phyloP scores from a whole-genome alignment of 2,797 vertebrate genomes.

The Meriones psammophilus region DNA sequence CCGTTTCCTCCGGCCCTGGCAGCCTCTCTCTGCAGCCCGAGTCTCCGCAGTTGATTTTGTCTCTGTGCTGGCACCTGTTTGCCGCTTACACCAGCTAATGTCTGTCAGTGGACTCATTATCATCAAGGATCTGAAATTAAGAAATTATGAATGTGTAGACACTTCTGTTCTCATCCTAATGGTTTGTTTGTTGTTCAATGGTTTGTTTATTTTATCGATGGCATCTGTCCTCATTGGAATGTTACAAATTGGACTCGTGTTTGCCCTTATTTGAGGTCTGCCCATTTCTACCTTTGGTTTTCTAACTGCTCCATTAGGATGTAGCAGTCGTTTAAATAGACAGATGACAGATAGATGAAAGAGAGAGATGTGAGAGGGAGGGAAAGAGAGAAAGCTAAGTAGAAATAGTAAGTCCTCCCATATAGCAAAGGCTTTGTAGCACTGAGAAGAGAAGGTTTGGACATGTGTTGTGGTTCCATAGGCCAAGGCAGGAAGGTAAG shows the following conservation, averaged over 20 bases:
- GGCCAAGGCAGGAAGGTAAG: neutral
- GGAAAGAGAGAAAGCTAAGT: neutral
- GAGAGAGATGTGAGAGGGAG: neutral
- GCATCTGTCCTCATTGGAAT: constrained; percentile 75
- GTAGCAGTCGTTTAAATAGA: constrained; percentile 23
- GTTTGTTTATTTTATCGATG: constrained; percentile 80
- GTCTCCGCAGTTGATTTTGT: constrained; percentile 56
- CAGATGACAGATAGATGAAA: neutral
- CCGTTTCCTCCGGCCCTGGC: neutral
- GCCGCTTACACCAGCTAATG: constrained; percentile 67
- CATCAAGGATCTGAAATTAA: constrained; percentile 78
- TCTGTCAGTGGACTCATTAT: constrained; percentile 80
- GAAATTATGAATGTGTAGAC: constrained; percentile 78
- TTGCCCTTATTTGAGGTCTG: constrained; percentile 28
- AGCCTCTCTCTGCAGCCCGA: neutral
- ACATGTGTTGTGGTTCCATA: neutral
- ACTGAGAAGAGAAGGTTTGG: constrained; percentile 12
- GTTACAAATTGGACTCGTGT: constrained; percentile 33
- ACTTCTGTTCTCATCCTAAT: constrained; percentile 77
- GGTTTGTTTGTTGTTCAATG: constrained; percentile 79
- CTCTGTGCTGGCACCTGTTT: constrained; percentile 64
- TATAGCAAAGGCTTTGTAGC: neutral
- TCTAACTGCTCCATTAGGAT: neutral
- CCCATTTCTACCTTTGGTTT: constrained; percentile 11
- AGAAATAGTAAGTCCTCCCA: neutral